Evolutionary conservation across 1,140 invertebrate genomes (phyloP), one percentile per base, ranked within the genome.

Genomic region (Drosophila bifasciata): DNA sequence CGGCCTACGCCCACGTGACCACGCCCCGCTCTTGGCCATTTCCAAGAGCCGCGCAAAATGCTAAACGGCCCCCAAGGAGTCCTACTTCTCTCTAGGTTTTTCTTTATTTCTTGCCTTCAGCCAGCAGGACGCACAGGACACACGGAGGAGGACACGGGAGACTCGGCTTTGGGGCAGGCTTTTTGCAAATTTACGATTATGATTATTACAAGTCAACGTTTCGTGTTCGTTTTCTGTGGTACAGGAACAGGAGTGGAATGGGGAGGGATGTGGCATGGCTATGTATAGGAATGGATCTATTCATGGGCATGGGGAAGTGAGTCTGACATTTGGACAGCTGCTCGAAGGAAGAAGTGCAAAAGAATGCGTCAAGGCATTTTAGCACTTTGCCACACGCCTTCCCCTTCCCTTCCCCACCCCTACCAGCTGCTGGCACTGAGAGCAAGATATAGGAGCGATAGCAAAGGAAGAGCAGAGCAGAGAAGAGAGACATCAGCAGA

Each of bases 111-210:
- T 43, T 39, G 46, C 5, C 5, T 7, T 25, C 28, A 32, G 28
- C 28, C 32, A 36, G n/a, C 32, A 36, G 32, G 32, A 36, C 32
- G 32, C 32, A 36, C 58, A 61, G 58, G 58, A 56, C 52, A 40
- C 61, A 57, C 53, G 44, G n/a, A n/a, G 25, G 11, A 48, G 19
- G 11, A 19, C 13, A 21, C 45, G 16, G 19, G 19, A 36, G 16
- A 13, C 21, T 44, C 28, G 32, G 57, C 67, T 58, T 58, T 36
- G 32, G 32, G 74, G 79, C 79, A 79, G 66, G 83, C 84, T 88
- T 76, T 89, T 89, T 85, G 80, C 80, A 90, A 89, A 89, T 89
- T 89, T 89, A 89, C 86, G 86, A 89, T 89, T 89, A 89, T 90
- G 86, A 90, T 90, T 89, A 89, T 89, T 89, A 90, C 86, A 89